Base-by-base conservation (phyloP, 2,888 invertebrate genomes). In the Orgyia antiqua region DNA sequence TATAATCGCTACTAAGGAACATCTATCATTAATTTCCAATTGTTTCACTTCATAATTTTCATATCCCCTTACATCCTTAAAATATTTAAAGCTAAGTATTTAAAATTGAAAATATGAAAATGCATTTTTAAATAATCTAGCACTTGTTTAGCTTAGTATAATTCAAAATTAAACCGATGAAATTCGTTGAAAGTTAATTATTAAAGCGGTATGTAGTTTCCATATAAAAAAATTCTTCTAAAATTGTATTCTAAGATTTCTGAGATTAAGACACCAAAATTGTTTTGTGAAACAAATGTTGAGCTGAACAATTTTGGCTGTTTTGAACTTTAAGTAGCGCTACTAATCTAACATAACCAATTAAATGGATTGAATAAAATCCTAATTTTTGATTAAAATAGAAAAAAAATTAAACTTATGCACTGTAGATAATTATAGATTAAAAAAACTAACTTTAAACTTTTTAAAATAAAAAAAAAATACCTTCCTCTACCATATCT, bases 401-500 rank as follows among this genome's bases (percentile, higher is more conserved):
- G 77, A 71, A 68, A 69, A 58, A 69, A 69, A 58, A 66, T 61
- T 75, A 77, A 83, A 79, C 73, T 79, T 78, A 77, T 63, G 82
- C 80, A 84, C 82, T 75, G 80, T 86, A 86, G 84, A 72, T 78
- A 75, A 75, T 71, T 71, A 64, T 80, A 83, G 78, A 72, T 71
- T 77, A 68, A 78, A 75, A 60, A 45, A 34, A 26, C 62, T 69
- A 68, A 71, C 66, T 62, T 58, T 69, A 70, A 74, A 70, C 51
- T 46, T 56, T 53, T 6, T 20, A 24, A 52, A 63, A 63, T 64
- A 15, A 15, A 25, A 27, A 37, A 64, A 35, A 65, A 60, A 66
- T 63, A 65, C 67, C 67, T 74, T 78, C 65, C 70, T 74, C 68
- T 75, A 76, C 69, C 80, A 82, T 83, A 80, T 80, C 77, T 83